A percentile compares a stretch with the other conserved stretches of the same genome.
These are phyloP conservation scores for Brachyhypopomus gauderio DNA, from an alignment of 2,113 vertebrate species.

Conservation along the genomic window DNA sequence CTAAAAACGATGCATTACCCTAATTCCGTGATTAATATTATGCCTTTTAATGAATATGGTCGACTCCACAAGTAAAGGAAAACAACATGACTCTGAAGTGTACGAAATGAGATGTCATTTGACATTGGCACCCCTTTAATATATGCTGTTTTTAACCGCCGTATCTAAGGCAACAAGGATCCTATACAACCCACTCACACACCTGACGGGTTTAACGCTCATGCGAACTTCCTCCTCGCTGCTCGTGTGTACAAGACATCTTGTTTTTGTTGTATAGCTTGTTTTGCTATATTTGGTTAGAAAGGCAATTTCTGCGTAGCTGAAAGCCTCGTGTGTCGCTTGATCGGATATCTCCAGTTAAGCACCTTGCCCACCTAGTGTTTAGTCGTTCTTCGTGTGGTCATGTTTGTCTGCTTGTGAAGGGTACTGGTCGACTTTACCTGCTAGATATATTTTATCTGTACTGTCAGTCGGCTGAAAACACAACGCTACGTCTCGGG, in stretches of 20 bases:
- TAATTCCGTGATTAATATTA: not conserved
- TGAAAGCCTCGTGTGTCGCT: not conserved
- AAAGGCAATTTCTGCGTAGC: not conserved
- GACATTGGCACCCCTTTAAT: not conserved
- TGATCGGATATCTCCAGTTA: not conserved
- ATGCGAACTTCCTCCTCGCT: constrained; percentile 24
- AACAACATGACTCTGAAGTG: no score
- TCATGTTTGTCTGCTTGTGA: not conserved
- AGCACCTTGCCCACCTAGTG: constrained; percentile 9
- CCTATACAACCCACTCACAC: constrained; percentile 47
- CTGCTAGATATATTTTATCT: not conserved
- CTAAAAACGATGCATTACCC: not conserved
- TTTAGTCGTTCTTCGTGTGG: not conserved
- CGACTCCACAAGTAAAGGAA: not conserved
- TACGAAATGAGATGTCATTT: no score
- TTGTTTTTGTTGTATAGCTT: not conserved
- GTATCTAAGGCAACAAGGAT: constrained; percentile 58
- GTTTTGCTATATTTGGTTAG: not conserved
- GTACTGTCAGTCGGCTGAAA: not conserved
- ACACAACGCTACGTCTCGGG: no score
- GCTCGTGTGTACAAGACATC: not conserved
- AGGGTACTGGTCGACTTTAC: not conserved
- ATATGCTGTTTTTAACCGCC: constrained; percentile 25
- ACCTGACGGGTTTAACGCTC: constrained; percentile 6
- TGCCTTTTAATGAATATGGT: not conserved